A percentile compares a stretch with the other conserved stretches of the same genome.
phyloP scores from a whole-genome alignment of 1,140 invertebrate genomes.

The Drosophila nigromelanica region DNA sequence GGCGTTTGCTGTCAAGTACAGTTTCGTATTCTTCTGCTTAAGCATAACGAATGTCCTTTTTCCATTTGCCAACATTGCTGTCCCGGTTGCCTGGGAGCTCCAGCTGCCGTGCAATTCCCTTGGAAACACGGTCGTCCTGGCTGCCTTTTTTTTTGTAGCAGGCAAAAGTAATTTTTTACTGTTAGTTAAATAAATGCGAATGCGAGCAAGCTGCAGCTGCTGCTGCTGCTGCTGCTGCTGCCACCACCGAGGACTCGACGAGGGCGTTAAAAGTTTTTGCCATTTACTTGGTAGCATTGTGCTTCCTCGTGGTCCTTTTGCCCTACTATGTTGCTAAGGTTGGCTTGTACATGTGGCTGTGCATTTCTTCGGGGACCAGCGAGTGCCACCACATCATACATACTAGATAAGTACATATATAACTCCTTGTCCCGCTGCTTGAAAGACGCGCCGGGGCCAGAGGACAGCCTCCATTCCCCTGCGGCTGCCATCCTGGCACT shows the following conservation, averaged over 20 bases:
- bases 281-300: conserved; percentile 54
- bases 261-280: conserved; percentile 79
- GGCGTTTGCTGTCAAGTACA: conserved; percentile 72
- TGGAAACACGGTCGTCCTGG: conserved; percentile 47
- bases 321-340: conserved; percentile 18
- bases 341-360: conserved; percentile 25
- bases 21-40: conserved; percentile 82
- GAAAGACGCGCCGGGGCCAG: conserved; percentile 65
- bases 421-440: conserved; percentile 69
- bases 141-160: conserved; percentile 36
- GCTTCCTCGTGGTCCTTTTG: conserved; percentile 46
- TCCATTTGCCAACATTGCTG: conserved; percentile 38
- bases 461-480: conserved; percentile 8
- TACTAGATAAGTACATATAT: conserved; percentile 27
- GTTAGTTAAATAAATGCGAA: conserved; percentile 80
- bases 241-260: conserved; percentile 36
- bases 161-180: conserved; percentile 81
- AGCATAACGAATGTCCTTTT: conserved; percentile 80
- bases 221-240: conserved; percentile 48
- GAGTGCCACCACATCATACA: conserved; percentile 25
- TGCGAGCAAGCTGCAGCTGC: conserved; percentile 53
- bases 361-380: conserved; percentile 70
- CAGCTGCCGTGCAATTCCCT: conserved; percentile 51
- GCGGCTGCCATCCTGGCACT: conserved; percentile 15
- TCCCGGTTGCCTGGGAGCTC: conserved; percentile 13